These are phyloP conservation scores for Turdus rufiventris DNA, from an alignment of 2,113 vertebrate species.

Conservation along the genomic window DNA sequence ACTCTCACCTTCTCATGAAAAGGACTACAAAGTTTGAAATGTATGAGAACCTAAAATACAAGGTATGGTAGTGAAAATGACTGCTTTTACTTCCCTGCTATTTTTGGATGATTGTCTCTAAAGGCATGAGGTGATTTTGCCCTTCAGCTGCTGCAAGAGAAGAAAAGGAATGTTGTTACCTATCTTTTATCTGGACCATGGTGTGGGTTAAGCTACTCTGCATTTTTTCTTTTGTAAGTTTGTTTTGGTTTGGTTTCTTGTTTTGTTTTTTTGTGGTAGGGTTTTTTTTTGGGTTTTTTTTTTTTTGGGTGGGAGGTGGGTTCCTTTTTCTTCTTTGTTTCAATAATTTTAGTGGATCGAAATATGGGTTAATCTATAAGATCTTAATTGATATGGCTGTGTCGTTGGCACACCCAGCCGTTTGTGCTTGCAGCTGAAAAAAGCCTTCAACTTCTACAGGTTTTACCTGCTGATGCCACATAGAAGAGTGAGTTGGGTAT, in stretches of 20 bases:
- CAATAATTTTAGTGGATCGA: neutral
- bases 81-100: neutral
- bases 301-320: accelerated
- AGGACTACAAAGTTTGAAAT: neutral
- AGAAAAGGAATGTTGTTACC: neutral
- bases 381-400: neutral
- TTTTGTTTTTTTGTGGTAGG: neutral
- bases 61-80: neutral
- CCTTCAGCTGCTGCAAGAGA: neutral
- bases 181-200: neutral
- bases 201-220: neutral
- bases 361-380: neutral
- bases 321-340: neutral
- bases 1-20: neutral
- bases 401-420: neutral
- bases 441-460: neutral
- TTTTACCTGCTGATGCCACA: neutral
- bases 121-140: neutral
- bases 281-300: neutral
- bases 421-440: neutral
- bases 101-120: neutral
- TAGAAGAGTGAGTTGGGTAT: neutral
- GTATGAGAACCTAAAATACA: neutral
- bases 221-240: accelerated
- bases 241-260: neutral